phyloP scores from a whole-genome alignment of 2,113 vertebrate species.

The Urocolius indicus region DNA sequence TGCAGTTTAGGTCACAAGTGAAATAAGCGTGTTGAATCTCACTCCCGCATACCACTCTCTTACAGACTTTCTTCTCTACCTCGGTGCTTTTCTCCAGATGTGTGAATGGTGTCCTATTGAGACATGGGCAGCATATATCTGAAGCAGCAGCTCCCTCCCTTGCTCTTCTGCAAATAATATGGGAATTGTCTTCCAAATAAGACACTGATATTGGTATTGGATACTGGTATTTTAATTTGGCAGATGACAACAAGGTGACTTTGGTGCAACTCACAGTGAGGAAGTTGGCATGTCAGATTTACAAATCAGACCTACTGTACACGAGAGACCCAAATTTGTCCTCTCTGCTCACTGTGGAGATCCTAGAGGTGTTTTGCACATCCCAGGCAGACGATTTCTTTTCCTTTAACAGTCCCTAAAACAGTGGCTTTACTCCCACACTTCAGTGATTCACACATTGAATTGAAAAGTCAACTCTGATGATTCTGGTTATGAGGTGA shows the following conservation, averaged over 20 bases:
- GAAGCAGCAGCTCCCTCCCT: neutral
- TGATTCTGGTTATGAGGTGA: neutral
- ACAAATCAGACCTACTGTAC: fast-evolving
- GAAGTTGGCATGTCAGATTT: neutral
- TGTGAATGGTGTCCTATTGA: neutral
- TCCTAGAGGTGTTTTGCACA: neutral
- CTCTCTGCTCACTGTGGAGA: neutral
- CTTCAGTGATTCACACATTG: neutral
- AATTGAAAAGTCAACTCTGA: neutral
- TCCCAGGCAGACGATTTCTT: neutral
- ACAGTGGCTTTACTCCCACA: neutral
- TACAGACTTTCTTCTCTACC: neutral
- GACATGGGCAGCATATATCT: neutral
- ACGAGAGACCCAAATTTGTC: neutral
- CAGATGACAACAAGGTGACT: neutral
- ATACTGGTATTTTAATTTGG: neutral
- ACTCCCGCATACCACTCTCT: neutral
- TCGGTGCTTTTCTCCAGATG: neutral
- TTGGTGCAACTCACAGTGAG: neutral
- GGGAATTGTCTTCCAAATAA: neutral
- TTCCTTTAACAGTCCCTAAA: neutral
- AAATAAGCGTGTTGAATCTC: slow-evolving; percentile 5
- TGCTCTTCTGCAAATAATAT: neutral
- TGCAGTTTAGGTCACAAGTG: slow-evolving; percentile 44
- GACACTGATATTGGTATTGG: too few relatives aligned